These are phyloP conservation scores for Agrotis segetum DNA, from an alignment of 2,888 invertebrate species.

Conservation along the genomic window DNA sequence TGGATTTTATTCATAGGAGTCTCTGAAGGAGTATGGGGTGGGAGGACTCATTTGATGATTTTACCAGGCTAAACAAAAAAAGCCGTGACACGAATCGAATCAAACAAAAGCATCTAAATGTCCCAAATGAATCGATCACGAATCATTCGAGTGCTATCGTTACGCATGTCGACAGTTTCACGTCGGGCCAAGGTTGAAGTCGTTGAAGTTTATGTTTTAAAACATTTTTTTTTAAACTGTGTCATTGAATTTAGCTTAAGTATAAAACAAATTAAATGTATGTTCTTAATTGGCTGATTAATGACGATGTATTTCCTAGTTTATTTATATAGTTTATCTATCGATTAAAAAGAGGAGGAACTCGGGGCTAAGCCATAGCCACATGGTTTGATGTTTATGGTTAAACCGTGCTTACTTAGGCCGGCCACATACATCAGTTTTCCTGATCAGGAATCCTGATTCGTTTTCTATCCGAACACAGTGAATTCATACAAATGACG, in stretches of 20 bases:
- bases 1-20: no score
- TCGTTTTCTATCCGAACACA: no score
- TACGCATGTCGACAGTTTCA: background rate
- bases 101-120: conserved; percentile 28
- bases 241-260: conserved; percentile 5
- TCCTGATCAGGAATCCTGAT: no score
- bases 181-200: conserved; percentile 36
- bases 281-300: background rate
- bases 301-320: background rate
- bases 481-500: no score
- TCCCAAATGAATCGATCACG: conserved; percentile 63
- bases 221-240: conserved; percentile 6
- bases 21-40: no score
- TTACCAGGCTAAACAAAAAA: background rate
- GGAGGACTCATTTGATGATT: no score
- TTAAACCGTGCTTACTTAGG: no score
- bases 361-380: no score
- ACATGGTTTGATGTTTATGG: no score
- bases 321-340: background rate
- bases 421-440: no score
- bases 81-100: conserved; percentile 2
- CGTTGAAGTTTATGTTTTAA: background rate
- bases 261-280: conserved; percentile 12
- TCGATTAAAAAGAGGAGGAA: background rate
- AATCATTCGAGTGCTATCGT: conserved; percentile 38